phyloP scores from a whole-genome alignment of 2,888 invertebrate species.

The Hesperia comma region DNA sequence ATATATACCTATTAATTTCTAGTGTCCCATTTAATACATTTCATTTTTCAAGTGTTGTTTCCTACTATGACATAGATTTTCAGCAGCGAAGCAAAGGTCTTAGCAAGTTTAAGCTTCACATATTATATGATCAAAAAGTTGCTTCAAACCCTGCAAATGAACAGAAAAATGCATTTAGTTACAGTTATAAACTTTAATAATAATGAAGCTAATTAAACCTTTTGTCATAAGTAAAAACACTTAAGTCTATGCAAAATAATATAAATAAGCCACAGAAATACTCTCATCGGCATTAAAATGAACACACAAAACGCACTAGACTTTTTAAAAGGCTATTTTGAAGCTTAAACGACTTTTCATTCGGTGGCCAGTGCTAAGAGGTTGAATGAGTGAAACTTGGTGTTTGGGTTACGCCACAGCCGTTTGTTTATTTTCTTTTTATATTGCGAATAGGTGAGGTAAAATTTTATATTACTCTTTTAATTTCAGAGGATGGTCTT shows the following conservation, averaged over 20 bases:
- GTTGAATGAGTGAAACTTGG: constrained; percentile 72
- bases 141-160: background rate
- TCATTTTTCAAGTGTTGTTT: no score
- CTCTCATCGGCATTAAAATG: constrained; percentile 41
- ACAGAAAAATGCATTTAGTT: background rate
- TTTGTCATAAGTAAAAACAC: constrained; percentile 15
- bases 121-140: background rate
- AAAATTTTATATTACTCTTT: background rate
- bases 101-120: background rate
- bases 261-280: constrained; percentile 22
- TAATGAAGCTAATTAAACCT: constrained; percentile 7
- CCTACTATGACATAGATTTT: no score
- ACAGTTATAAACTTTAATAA: background rate
- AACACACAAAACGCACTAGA: constrained; percentile 52
- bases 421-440: constrained; percentile 9
- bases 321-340: constrained; percentile 69
- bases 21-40: no score
- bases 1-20: no score
- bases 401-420: constrained; percentile 54
- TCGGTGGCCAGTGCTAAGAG: constrained; percentile 74
- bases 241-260: constrained; percentile 21
- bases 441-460: background rate
- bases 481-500: no score
- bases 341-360: constrained; percentile 73
- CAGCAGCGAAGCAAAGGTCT: no score